A percentile compares a stretch with the other conserved stretches of the same genome.
These are phyloP conservation scores for Drosophila varians DNA, from an alignment of 1,140 invertebrate species.

Conservation along the genomic window DNA sequence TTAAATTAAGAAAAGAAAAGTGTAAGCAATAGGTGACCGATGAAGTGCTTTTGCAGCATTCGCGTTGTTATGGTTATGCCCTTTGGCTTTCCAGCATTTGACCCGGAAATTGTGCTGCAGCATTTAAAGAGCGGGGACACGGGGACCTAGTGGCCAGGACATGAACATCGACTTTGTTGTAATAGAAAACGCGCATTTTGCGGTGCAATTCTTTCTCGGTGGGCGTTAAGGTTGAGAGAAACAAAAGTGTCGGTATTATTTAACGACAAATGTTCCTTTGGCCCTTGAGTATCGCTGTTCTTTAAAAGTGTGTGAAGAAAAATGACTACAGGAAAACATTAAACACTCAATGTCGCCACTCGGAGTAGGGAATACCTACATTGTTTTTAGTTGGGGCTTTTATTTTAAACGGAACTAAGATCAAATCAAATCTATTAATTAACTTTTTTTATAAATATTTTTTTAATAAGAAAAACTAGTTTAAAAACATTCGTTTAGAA, in stretches of 20 bases:
- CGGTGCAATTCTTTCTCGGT: conserved; percentile 53
- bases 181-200: conserved; percentile 77
- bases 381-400: too few species aligned
- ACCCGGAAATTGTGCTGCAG: conserved; percentile 55
- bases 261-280: conserved; percentile 68
- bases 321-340: conserved; percentile 37
- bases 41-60: conserved; percentile 41
- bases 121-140: conserved; percentile 56
- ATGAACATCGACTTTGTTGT: conserved; percentile 48
- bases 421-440: too few species aligned
- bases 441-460: too few species aligned
- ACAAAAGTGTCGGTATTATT: conserved; percentile 79
- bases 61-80: conserved; percentile 76
- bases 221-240: conserved; percentile 42
- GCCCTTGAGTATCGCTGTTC: conserved; percentile 30
- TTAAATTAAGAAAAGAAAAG: conserved; percentile 6
- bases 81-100: conserved; percentile 62
- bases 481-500: too few species aligned
- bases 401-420: too few species aligned
- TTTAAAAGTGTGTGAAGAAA: conserved; percentile 57
- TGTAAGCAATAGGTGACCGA: conserved; percentile 17
- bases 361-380: too few species aligned
- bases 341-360: conserved; percentile 3
- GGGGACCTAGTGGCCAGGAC: conserved; percentile 21
- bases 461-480: too few species aligned